A percentile compares a stretch with the other conserved stretches of the same genome.
phyloP scores from a whole-genome alignment of 2,888 invertebrate species.

The Seira ritae region DNA sequence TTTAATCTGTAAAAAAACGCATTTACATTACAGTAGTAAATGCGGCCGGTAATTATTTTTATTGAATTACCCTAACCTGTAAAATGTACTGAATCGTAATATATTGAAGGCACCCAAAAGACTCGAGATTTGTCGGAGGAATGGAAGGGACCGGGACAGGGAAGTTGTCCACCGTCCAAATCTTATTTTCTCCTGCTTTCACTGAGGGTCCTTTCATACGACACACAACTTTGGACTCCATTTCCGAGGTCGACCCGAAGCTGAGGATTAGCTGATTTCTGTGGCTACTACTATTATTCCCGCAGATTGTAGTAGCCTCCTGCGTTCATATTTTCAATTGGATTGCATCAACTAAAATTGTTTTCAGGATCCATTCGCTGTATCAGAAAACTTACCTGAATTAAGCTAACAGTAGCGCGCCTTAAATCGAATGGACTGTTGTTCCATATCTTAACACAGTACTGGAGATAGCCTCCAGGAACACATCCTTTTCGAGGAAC shows the following conservation, averaged over 20 bases:
- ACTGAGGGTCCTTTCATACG: constrained; percentile 68
- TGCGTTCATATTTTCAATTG: constrained; percentile 19
- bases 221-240: constrained; percentile 66
- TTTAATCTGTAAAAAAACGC: constrained; percentile 57
- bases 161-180: constrained; percentile 66
- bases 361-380: not conserved
- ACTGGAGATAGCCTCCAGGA: constrained; percentile 65
- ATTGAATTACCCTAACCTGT: constrained; percentile 49
- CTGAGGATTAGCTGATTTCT: constrained; percentile 55
- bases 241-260: constrained; percentile 59
- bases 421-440: constrained; percentile 60
- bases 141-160: constrained; percentile 67
- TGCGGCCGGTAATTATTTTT: too few species aligned
- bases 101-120: constrained; percentile 67
- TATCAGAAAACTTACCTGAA: constrained; percentile 60
- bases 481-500: constrained; percentile 65
- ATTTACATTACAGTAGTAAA: too few species aligned
- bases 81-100: constrained; percentile 66
- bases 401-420: constrained; percentile 64
- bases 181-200: constrained; percentile 65
- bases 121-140: constrained; percentile 62
- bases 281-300: constrained; percentile 47
- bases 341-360: not conserved
- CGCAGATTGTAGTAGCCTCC: constrained; percentile 63
- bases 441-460: constrained; percentile 63